These are phyloP conservation scores for Scaptomyza hsui DNA, from an alignment of 1,140 invertebrate species.

Conservation along the genomic window DNA sequence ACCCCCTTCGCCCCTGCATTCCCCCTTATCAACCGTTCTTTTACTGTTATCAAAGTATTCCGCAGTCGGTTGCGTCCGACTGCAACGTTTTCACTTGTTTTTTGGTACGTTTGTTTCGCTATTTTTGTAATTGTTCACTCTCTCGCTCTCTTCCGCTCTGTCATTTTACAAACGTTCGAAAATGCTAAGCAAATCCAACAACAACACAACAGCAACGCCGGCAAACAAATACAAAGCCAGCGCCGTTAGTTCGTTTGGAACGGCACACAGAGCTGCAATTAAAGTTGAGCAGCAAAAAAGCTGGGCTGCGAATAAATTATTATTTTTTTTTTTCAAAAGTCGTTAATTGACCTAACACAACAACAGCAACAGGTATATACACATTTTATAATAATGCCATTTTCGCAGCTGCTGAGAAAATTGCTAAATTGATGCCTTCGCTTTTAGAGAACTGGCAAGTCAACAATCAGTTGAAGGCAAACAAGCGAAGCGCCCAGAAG, in stretches of 20 bases:
- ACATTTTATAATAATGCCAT: slow-evolving; percentile 3
- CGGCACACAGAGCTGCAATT: slow-evolving; percentile 39
- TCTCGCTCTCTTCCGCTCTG: slow-evolving; percentile 7
- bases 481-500: slow-evolving; percentile 17
- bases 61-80: no score
- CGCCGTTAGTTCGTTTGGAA: slow-evolving; percentile 15
- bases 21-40: no score
- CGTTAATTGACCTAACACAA: slow-evolving; percentile 32
- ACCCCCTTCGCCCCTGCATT: no score
- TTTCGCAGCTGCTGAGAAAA: slow-evolving; percentile 36
- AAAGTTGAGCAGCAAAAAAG: slow-evolving; percentile 41
- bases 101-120: background rate
- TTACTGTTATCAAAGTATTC: no score
- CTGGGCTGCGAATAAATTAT: background rate
- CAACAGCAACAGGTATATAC: slow-evolving; percentile 8
- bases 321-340: slow-evolving; percentile 8
- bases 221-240: slow-evolving; percentile 23
- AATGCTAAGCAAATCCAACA: slow-evolving; percentile 16
- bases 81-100: no score
- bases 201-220: slow-evolving; percentile 5
- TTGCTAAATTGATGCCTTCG: slow-evolving; percentile 23
- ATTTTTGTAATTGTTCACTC: slow-evolving; percentile 39
- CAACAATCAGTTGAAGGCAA: slow-evolving; percentile 49
- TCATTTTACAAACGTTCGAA: slow-evolving; percentile 1
- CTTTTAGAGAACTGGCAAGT: background rate